Evolutionary conservation across 2,888 invertebrate genomes (phyloP).

Genomic region (Ophion ventricosus): DNA sequence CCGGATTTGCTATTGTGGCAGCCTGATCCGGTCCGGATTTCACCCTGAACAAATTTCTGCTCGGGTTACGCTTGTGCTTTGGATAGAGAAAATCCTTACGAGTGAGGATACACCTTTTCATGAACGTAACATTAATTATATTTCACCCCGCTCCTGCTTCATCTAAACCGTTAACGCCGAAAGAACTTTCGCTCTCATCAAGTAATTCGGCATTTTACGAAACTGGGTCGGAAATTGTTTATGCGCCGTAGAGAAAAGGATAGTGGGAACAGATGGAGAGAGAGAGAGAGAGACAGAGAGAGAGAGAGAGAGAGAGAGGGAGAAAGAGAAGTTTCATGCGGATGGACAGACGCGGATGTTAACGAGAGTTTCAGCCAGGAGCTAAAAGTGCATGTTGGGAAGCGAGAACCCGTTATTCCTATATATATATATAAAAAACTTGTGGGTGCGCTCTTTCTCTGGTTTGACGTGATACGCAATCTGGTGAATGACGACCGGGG

Average conservation of each 20-base stretch:
- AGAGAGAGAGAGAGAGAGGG: background rate
- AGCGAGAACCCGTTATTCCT: slow-evolving; percentile 9
- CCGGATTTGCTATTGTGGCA: too few relatives aligned
- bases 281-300: background rate
- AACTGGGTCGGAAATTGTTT: background rate
- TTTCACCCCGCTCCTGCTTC: background rate
- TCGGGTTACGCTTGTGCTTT: too few relatives aligned
- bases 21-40: too few relatives aligned
- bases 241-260: background rate
- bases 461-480: slow-evolving; percentile 19
- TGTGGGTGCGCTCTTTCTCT: background rate
- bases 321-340: slow-evolving; percentile 46
- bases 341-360: slow-evolving; percentile 29
- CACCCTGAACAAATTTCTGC: too few relatives aligned
- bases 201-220: slow-evolving; percentile 55
- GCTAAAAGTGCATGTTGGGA: slow-evolving; percentile 2
- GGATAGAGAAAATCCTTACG: background rate
- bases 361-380: slow-evolving; percentile 27
- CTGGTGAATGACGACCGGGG: too few relatives aligned
- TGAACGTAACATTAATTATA: slow-evolving; percentile 44
- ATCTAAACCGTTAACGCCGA: slow-evolving; percentile 25
- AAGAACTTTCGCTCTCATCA: slow-evolving; percentile 35
- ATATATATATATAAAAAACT: slow-evolving; percentile 1
- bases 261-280: background rate
- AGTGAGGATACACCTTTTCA: background rate